These are phyloP conservation scores for Cichladusa arquata DNA, from an alignment of 2,113 vertebrate species.

Conservation along the genomic window DNA sequence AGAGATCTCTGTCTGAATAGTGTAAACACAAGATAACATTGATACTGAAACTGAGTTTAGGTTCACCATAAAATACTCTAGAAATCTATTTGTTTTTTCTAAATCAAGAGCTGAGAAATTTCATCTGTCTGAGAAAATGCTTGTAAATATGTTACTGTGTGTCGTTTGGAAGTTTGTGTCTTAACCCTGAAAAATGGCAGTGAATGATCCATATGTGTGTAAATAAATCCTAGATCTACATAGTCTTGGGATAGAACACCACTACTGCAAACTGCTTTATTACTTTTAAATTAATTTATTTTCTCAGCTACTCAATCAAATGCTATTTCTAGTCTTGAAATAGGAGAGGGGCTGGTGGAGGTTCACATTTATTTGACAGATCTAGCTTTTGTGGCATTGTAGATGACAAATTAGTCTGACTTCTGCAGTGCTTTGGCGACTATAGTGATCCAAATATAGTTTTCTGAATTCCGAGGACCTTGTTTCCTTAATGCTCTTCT, in stretches of 20 bases:
- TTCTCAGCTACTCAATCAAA: slow-evolving; percentile 8
- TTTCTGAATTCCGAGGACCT: not conserved
- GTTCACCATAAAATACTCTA: not conserved
- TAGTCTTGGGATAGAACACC: not conserved
- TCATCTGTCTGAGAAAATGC: not conserved
- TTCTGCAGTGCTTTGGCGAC: not conserved
- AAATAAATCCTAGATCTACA: not conserved
- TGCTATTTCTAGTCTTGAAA: not conserved
- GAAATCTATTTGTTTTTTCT: not conserved
- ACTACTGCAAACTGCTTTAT: not conserved
- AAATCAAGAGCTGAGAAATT: not conserved
- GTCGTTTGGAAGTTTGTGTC: not conserved
- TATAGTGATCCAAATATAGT: not conserved
- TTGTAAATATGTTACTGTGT: not conserved
- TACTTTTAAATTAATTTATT: not conserved
- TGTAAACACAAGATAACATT: not conserved
- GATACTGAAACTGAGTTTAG: not conserved
- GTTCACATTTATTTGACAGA: slow-evolving; percentile 6
- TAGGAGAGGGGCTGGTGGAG: not conserved
- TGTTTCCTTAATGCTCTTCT: not conserved
- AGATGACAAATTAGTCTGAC: slow-evolving; percentile 18
- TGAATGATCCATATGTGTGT: not conserved
- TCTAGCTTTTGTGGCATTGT: not conserved
- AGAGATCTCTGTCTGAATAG: not conserved
- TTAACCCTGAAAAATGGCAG: not conserved